Base-by-base conservation (phyloP, 2,888 invertebrate species). In the Aphodius sticticus region DNA sequence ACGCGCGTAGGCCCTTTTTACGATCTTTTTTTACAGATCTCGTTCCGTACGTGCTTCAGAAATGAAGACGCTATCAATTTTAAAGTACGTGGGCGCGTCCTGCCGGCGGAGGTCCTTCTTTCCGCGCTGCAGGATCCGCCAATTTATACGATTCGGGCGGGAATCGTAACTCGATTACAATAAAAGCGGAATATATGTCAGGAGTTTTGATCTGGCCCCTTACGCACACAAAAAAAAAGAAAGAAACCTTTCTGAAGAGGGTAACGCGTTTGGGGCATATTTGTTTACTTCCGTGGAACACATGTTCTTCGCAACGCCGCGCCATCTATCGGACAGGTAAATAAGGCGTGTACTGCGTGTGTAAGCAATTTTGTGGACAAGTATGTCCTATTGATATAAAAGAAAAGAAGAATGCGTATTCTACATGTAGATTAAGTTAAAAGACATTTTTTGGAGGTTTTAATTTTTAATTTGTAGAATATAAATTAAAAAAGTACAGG, bases 51-150 rank as follows among this genome's bases (percentile, higher is more conserved):
- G 74, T 74, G 74, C 74, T 74, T 35, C 36, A 74, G 35, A 37
- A 74, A 74, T 74, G 74, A 74, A 74, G 74, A 74, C 74, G 74
- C 74, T 37, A 74, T 74, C 74, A 74, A 74, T 74, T 74, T 74
- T 74, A 15, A 37, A 74, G 74, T 36, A 37, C 74, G 36, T 37
- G 74, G 37, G 35, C 36, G 37, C 74, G 74, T 74, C 35, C 74
- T 74, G 26, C 1, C 74, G 74, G 14, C 16, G n/a, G 26, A 74
- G 74, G 36, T 74, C 74, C 53, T 53, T 53, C 53, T 53, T 53
- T 53, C 53, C 3, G 53, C 53, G 53, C 53, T 2, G 12, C 53
- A 53, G 53, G 53, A 53, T 53, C 53, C 12, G 35, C 74, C 74
- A 74, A 74, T 74, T 74, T 74, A 37, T 74, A 74, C 74, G 74